Evolutionary conservation across 1,140 invertebrate species (phyloP).

Genomic region (Mactra quadrangularis): DNA sequence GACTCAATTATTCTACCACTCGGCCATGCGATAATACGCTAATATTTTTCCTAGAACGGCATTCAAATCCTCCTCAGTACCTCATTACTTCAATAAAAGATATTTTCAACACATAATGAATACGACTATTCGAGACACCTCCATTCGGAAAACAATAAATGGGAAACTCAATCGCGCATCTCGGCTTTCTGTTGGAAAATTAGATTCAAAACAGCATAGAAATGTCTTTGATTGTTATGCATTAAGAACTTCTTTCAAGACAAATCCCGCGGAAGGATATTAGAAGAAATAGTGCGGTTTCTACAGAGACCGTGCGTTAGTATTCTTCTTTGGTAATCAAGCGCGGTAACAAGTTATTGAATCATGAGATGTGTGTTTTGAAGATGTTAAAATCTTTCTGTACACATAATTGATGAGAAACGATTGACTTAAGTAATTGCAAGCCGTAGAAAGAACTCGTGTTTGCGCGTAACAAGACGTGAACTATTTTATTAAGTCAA

Average conservation of each 20-base stretch:
- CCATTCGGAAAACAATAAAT: conserved; percentile 56
- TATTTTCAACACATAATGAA: conserved; percentile 62
- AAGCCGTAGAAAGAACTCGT: background rate
- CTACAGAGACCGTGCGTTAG: conserved; percentile 41
- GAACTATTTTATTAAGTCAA: conserved; percentile 27
- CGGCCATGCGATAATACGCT: conserved; percentile 61
- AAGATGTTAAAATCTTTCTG: conserved; percentile 37
- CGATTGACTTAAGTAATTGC: conserved; percentile 49
- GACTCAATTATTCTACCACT: conserved; percentile 61
- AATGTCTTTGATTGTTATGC: conserved; percentile 36
- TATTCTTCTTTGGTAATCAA: conserved; percentile 53
- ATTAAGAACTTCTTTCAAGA: conserved; percentile 23
- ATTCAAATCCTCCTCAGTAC: conserved; percentile 55
- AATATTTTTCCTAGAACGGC: conserved; percentile 53
- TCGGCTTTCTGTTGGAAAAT: conserved; percentile 59
- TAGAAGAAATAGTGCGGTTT: conserved; percentile 50
- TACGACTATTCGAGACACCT: conserved; percentile 23
- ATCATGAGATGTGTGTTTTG: conserved; percentile 55
- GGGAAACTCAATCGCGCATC: conserved; percentile 49
- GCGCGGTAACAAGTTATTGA: conserved; percentile 43
- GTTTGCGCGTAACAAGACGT: conserved; percentile 39
- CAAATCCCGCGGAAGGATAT: conserved; percentile 51
- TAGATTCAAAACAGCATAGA: conserved; percentile 61
- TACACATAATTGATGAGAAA: conserved; percentile 52
- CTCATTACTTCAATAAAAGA: conserved; percentile 63